Evolutionary conservation across 2,888 invertebrate genomes (phyloP), one percentile per base, ranked within the genome.

Genomic region (Caenorhabditis japonica): DNA sequence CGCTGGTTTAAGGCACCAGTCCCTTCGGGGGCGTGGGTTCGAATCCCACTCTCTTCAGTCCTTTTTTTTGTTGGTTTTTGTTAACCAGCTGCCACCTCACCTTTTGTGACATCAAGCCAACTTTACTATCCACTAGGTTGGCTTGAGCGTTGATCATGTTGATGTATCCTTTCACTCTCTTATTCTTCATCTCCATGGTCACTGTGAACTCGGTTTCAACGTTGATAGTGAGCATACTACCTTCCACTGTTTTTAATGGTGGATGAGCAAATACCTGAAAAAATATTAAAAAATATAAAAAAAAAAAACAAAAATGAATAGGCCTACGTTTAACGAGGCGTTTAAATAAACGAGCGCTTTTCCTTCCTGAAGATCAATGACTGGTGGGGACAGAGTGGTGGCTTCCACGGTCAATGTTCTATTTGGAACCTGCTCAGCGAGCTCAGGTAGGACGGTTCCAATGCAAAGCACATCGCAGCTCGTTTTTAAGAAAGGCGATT

Each of bases 1-100:
- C 92, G 92, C 92, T 92, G 92, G 92, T 92, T 93, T 93, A 92
- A 93, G 93, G 92, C 92, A 80, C 82, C 81, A 93, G 93, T 92
- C 92, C 92, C 92, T 90, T 92, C 92, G 92, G 88, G 85, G 92
- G 92, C 92, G 92, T 92, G 92, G 92, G 92, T 92, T 92, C 92
- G 92, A 92, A 92, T 92, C 92, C 92, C 92, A 39, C 41, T 41
- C 55, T 41, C 39, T 55, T 55, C 55, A 55, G 41, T 19, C 17
- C 33, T 13, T 25, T 27, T 51, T 51, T 38, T 49, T 30, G 30
- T 10, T 10, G 30, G 4, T 38, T 39, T 27, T 41, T 33, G 15
- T 10, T n/a, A n/a, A n/a, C n/a, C 17, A 3, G 7, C 17, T 49
- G n/a, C 27, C 27, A 27, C 19, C 69, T 38, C 17, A 84, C 85